Evolutionary conservation across 2,888 invertebrate genomes (phyloP).

Genomic region (Lamellibrachia columna): DNA sequence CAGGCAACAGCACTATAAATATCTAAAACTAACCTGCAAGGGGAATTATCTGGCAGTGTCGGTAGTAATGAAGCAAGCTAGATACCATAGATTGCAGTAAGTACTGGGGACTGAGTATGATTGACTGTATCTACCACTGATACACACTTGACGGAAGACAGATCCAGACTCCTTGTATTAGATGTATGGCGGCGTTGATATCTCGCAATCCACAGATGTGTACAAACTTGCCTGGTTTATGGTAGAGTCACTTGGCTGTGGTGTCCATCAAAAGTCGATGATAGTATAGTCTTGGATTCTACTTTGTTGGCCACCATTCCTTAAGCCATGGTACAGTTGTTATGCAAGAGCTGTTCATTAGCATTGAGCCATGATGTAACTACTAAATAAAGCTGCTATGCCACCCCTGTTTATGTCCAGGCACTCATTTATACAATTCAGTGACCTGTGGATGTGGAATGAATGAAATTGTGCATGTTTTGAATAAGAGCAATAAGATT

Average conservation of each 20-base stretch:
- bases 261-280: not conserved
- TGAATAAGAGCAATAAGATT: too few relatives aligned
- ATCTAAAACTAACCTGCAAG: not conserved
- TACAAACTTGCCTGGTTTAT: not conserved
- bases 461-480: too few relatives aligned
- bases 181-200: not conserved
- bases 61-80: not conserved
- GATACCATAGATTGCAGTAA: not conserved
- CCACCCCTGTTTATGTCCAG: too few relatives aligned
- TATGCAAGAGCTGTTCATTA: too few relatives aligned
- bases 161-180: not conserved
- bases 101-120: not conserved
- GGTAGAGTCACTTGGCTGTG: not conserved
- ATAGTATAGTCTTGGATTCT: not conserved
- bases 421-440: too few relatives aligned
- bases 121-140: not conserved
- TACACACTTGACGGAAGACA: not conserved
- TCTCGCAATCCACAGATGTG: not conserved
- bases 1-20: too few relatives aligned
- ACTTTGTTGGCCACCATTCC: not conserved
- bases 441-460: too few relatives aligned
- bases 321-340: not conserved
- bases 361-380: too few relatives aligned
- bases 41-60: not conserved
- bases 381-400: too few relatives aligned